Percentiles rank a stretch among this genome's conserved stretches.
Evolutionary conservation across 2,888 invertebrate species (phyloP).

Genomic region (Isoperla grammatica): DNA sequence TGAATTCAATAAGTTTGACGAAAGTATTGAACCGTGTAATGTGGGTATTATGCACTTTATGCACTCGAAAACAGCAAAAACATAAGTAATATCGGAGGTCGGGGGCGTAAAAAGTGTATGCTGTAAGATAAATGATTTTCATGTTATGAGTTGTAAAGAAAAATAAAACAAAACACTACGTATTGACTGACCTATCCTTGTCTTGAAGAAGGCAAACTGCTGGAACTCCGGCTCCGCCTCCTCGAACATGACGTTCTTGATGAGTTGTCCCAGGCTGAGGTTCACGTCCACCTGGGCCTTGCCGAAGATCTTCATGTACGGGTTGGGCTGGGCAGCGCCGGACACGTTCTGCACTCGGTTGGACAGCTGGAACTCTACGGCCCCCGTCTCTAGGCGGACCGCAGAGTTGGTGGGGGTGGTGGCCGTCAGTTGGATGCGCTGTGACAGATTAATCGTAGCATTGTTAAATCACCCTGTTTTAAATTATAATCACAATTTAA

Average conservation of each 20-base stretch:
- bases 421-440: constrained; percentile 94
- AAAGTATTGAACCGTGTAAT: too few relatives aligned
- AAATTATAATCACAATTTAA: too few relatives aligned
- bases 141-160: too few relatives aligned
- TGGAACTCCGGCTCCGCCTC: constrained; percentile 98
- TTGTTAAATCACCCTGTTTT: too few relatives aligned
- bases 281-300: constrained; percentile 90
- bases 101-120: too few relatives aligned
- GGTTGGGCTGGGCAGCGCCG: constrained; percentile 50
- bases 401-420: constrained; percentile 97
- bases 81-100: too few relatives aligned
- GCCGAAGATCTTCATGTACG: constrained; percentile 65
- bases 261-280: constrained; percentile 89
- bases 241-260: constrained; percentile 90
- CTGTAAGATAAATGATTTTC: too few relatives aligned
- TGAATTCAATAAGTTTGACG: too few relatives aligned
- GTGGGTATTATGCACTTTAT: too few relatives aligned
- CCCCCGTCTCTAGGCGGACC: constrained; percentile 92
- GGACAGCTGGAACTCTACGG: constrained; percentile 86
- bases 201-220: constrained; percentile 97
- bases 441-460: too few relatives aligned
- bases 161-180: too few relatives aligned
- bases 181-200: constrained; percentile 66
- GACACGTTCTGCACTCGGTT: constrained; percentile 89
- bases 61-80: too few relatives aligned